Percentiles rank a stretch among this genome's conserved stretches.
These are phyloP conservation scores for Glyptemys insculpta DNA, from an alignment of 2,797 vertebrate genomes.

Conservation along the genomic window DNA sequence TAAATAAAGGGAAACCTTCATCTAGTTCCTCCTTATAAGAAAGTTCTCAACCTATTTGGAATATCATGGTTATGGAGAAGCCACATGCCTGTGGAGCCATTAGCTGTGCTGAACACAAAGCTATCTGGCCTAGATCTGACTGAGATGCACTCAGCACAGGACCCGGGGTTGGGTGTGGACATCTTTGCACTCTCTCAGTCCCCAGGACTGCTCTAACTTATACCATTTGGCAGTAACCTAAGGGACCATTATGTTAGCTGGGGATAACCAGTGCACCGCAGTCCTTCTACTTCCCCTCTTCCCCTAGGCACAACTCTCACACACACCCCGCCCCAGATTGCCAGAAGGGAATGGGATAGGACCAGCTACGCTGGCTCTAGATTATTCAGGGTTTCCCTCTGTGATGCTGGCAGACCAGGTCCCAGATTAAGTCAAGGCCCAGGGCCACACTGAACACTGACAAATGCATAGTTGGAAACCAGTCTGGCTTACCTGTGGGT, in stretches of 20 bases:
- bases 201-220: no score
- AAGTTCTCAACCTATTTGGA: fast-evolving
- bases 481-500: no score
- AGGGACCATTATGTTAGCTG: no score
- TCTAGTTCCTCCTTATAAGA: neutral
- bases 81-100: neutral
- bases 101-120: neutral
- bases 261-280: no score
- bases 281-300: neutral
- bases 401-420: no score
- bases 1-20: neutral
- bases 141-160: no score
- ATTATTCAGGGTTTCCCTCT: neutral
- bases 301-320: neutral
- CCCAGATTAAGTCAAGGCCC: no score
- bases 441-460: no score
- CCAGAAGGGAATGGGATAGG: neutral
- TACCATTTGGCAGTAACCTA: no score
- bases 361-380: neutral
- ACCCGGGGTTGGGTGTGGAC: no score
- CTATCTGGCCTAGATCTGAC: neutral
- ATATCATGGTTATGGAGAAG: neutral
- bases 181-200: no score
- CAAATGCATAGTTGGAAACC: no score
- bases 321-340: neutral